Conservation (phyloP, 2,888 invertebrate genomes). For the Stegophylla sp. region DNA sequence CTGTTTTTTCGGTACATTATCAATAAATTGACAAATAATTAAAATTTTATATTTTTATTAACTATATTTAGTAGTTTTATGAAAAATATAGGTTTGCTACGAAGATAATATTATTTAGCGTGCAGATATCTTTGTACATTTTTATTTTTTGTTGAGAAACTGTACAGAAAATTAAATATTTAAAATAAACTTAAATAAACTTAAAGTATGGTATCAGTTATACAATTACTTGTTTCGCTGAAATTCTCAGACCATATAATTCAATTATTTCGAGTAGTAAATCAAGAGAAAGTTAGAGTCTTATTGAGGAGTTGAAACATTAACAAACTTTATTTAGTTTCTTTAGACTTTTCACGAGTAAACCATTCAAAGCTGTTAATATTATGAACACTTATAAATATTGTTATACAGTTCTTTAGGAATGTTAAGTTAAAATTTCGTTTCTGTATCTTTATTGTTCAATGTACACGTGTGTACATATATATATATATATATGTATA, state of each 20-base stretch:
- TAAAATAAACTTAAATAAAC: slow-evolving; percentile 18
- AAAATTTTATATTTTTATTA: too few relatives aligned
- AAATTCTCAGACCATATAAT: slow-evolving; percentile 43
- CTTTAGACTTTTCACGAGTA: slow-evolving; percentile 43
- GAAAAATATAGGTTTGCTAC: too few relatives aligned
- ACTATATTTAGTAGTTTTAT: too few relatives aligned
- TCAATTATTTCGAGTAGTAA: slow-evolving; percentile 54
- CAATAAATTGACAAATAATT: too few relatives aligned
- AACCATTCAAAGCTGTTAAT: slow-evolving; percentile 47
- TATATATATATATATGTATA: too few relatives aligned
- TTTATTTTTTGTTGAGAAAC: not conserved
- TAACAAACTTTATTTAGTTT: slow-evolving; percentile 50
- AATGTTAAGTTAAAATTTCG: slow-evolving; percentile 22
- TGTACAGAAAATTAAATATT: slow-evolving; percentile 41
- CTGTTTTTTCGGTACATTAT: too few relatives aligned
- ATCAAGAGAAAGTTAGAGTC: slow-evolving; percentile 50
- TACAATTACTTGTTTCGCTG: slow-evolving; percentile 5
- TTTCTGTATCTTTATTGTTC: slow-evolving; percentile 9
- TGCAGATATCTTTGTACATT: too few relatives aligned
- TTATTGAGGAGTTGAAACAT: slow-evolving; percentile 41
- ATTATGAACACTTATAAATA: slow-evolving; percentile 47
- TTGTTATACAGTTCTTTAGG: slow-evolving; percentile 22
- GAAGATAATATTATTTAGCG: too few relatives aligned
- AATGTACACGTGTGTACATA: too few relatives aligned
- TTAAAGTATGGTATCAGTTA: slow-evolving; percentile 19